Evolutionary conservation across 2,113 vertebrate species (phyloP).

Genomic region (Cheirogaleus medius): DNA sequence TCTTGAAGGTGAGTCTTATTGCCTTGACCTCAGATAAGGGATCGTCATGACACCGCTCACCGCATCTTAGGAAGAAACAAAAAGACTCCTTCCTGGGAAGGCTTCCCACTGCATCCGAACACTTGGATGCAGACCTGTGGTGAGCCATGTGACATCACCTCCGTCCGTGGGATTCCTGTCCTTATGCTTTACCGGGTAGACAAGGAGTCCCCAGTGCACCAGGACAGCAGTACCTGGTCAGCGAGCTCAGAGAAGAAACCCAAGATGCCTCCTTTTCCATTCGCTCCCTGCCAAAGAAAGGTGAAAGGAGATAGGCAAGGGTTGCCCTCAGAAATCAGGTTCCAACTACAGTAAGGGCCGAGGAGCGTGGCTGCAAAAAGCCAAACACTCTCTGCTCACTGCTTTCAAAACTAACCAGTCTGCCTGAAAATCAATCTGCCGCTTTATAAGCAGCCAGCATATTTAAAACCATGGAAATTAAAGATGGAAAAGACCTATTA

Average conservation of each 20-base stretch:
- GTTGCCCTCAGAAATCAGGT: background rate
- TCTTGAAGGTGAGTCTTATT: background rate
- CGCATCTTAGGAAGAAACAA: background rate
- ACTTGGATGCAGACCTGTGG: too few species aligned
- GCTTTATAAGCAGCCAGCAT: slow-evolving; percentile 39
- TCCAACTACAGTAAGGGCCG: background rate
- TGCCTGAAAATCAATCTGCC: slow-evolving; percentile 37
- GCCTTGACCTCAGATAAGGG: background rate
- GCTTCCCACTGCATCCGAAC: background rate
- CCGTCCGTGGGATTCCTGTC: background rate
- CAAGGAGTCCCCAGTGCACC: background rate
- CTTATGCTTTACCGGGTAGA: too few species aligned
- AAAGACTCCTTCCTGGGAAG: background rate
- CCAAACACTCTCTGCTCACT: background rate
- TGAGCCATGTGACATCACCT: too few species aligned
- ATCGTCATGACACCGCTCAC: background rate
- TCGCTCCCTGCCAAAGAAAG: background rate
- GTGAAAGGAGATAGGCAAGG: background rate
- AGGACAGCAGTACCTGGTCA: background rate
- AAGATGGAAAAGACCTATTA: slow-evolving; percentile 63
- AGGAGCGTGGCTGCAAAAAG: background rate
- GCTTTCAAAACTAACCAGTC: slow-evolving; percentile 54
- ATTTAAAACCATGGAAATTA: slow-evolving; percentile 65
- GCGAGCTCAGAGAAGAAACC: background rate
- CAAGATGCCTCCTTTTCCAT: background rate